phyloP scores from a whole-genome alignment of 2,888 invertebrate genomes.

The Aelia acuminata region DNA sequence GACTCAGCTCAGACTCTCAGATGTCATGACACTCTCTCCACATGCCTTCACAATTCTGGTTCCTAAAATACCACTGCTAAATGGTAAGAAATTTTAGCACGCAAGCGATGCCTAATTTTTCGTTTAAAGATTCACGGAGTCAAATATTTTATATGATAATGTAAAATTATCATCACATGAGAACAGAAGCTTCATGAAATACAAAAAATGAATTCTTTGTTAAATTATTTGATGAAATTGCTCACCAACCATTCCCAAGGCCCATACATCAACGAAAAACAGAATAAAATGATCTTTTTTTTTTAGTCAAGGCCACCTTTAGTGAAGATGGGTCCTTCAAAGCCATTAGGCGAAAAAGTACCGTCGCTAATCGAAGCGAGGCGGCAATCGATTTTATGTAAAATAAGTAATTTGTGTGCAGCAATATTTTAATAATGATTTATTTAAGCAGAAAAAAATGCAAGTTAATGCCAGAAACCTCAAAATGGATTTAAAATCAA shows the following conservation, averaged over 20 bases:
- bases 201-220: not conserved
- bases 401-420: no score
- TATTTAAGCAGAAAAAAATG: no score
- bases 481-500: no score
- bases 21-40: slow-evolving; percentile 36
- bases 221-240: not conserved
- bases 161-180: not conserved
- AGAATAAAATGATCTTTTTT: not conserved
- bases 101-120: not conserved
- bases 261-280: not conserved
- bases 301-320: not conserved
- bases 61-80: not conserved
- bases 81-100: not conserved
- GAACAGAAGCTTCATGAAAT: not conserved
- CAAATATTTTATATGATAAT: not conserved
- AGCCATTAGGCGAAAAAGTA: not conserved
- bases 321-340: not conserved
- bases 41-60: not conserved
- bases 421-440: no score
- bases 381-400: not conserved
- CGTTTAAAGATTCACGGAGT: not conserved
- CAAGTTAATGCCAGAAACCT: no score
- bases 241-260: not conserved
- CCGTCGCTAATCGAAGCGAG: not conserved
- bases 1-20: slow-evolving; percentile 25